phyloP scores from a whole-genome alignment of 2,113 vertebrate genomes.

The Columbina picui region DNA sequence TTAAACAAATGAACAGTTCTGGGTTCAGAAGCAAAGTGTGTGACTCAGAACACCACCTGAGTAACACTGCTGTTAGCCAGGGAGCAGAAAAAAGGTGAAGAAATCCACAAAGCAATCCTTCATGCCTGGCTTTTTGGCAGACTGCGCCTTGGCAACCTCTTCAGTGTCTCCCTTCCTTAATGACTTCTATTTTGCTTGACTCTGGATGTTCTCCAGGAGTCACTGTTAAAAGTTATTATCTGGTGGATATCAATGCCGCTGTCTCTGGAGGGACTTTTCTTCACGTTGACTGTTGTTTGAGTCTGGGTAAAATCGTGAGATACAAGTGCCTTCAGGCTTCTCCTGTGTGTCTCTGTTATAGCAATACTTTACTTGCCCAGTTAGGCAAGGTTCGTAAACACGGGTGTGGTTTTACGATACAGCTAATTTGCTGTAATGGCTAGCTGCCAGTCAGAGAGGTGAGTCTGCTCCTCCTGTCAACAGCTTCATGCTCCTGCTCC shows the following conservation, averaged over 20 bases:
- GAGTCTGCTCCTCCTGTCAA: not conserved
- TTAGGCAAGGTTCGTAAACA: not conserved
- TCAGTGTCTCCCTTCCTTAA: not conserved
- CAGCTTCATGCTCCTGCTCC: not conserved
- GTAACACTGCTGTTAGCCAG: not conserved
- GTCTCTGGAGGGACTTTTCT: not conserved
- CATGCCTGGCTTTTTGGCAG: not conserved
- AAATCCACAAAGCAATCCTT: not conserved
- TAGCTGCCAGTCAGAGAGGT: not conserved
- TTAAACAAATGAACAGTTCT: not conserved
- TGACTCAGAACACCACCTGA: slow-evolving; percentile 18
- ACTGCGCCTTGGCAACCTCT: not conserved
- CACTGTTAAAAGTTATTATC: not conserved
- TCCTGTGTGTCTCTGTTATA: not conserved
- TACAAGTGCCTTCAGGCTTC: not conserved
- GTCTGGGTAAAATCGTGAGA: not conserved
- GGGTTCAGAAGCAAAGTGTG: not conserved
- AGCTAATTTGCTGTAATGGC: not conserved
- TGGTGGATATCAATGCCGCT: not conserved
- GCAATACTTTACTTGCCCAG: not conserved
- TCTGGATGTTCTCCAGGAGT: not conserved
- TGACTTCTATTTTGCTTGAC: not conserved
- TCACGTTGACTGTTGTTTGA: not conserved
- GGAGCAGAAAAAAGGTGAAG: not conserved
- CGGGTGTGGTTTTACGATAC: not conserved